Evolutionary conservation across 2,888 invertebrate species (phyloP), one percentile per base, ranked within the genome.

Genomic region (Parnassius apollo): DNA sequence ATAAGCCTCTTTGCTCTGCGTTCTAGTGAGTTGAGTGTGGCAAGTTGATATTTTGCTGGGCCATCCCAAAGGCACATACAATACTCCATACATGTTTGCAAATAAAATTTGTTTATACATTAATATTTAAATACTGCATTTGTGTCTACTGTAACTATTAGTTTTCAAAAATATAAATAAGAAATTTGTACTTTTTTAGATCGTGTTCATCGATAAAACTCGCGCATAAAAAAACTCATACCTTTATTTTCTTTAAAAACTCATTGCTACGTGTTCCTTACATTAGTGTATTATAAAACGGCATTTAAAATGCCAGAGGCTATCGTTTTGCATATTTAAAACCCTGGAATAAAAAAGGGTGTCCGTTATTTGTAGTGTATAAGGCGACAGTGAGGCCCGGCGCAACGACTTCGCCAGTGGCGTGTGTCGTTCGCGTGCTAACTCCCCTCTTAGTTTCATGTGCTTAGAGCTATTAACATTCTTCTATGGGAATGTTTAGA

Each of bases 391-490:
- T 22, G n/a, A 25, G 42, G 52, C 22, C 56, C n/a, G 13, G 54
- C 18, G 44, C 13, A n/a, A 8, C 13, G 25, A 42, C 42, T 35
- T 9, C 46, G 44, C 35, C 11, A 4, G 56, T 87, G 73, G 86
- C 87, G 85, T 88, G 86, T 73, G 69, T 68, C 66, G 72, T 69
- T 88, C 79, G 88, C 90, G 88, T 89, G 88, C 73, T 73, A 58
- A 67, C 67, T 63, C 66, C 71, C 77, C 66, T 78, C 80, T 76
- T 80, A 80, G 78, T 82, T 82, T 82, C 83, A 82, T 83, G 82
- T 80, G 81, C 79, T 75, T 75, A 78, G 77, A 80, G 86, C 88
- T 88, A 90, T 91, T 89, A 91, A 89, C 90, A 91, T 91, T 89
- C 89, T 82, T 86, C 76, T 80, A 77, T 75, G 80, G 85, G 87